Evolutionary conservation across 1,140 invertebrate species (phyloP).

Genomic region (Propsilocerus akamusi): DNA sequence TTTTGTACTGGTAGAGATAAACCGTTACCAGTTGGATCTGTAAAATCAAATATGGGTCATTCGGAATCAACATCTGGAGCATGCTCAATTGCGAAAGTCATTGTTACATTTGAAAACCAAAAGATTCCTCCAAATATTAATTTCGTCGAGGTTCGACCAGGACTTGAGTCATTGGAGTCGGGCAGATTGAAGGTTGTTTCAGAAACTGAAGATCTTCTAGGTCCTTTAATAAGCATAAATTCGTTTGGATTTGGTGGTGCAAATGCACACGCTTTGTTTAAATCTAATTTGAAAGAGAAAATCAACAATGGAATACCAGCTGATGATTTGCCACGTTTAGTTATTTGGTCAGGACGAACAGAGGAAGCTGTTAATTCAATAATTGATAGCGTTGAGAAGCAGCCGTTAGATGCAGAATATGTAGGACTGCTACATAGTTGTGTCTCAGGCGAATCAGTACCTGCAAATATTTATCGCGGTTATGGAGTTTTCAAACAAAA

Average conservation of each 20-base stretch:
- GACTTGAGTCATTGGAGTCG: constrained; percentile 49
- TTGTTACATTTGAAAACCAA: constrained; percentile 50
- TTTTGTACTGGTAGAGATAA: constrained; percentile 46
- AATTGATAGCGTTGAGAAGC: constrained; percentile 39
- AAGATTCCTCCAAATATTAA: constrained; percentile 66
- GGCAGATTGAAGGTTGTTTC: constrained; percentile 51
- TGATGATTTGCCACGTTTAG: constrained; percentile 32
- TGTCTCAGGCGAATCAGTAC: constrained; percentile 31
- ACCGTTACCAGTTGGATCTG: constrained; percentile 68
- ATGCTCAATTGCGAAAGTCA: constrained; percentile 66
- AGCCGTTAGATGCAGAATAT: constrained; percentile 33
- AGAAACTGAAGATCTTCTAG: constrained; percentile 38
- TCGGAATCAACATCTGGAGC: constrained; percentile 77
- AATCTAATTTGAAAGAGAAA: constrained; percentile 32
- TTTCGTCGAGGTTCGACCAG: constrained; percentile 47
- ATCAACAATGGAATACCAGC: constrained; percentile 27
- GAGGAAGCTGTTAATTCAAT: constrained; percentile 45
- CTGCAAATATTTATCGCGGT: constrained; percentile 34
- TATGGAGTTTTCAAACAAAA: constrained; percentile 30
- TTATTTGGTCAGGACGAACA: constrained; percentile 32
- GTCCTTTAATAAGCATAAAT: constrained; percentile 48
- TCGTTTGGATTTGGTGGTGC: constrained; percentile 74
- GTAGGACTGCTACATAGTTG: constrained; percentile 30
- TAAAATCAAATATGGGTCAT: constrained; percentile 90
- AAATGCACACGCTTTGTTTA: constrained; percentile 47